Percentiles rank a stretch among this genome's conserved stretches.
These are phyloP conservation scores for Tangara arthus DNA, from an alignment of 2,797 vertebrate genomes.

Conservation along the genomic window DNA sequence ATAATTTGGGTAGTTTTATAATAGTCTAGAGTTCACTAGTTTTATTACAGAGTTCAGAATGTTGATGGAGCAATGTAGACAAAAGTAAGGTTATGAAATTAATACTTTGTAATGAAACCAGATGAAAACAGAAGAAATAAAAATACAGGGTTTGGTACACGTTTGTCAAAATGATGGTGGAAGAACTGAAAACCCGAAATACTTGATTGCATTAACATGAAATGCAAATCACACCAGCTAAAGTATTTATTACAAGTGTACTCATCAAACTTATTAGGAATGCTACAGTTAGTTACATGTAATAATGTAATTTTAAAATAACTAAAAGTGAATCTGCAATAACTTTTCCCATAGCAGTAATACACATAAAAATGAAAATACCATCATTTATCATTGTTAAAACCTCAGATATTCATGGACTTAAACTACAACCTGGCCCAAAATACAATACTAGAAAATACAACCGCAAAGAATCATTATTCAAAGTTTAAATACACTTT, in stretches of 20 bases:
- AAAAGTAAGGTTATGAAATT: background rate
- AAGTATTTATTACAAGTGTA: background rate
- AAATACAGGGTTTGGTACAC: background rate
- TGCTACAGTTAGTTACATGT: background rate
- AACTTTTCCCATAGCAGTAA: background rate
- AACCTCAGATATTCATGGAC: background rate
- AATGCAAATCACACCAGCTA: background rate
- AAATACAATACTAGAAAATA: background rate
- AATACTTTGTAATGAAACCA: background rate
- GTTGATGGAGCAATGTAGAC: background rate
- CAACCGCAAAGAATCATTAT: background rate
- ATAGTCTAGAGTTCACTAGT: background rate
- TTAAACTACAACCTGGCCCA: background rate
- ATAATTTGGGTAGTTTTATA: background rate
- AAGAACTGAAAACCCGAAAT: background rate
- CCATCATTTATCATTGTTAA: background rate
- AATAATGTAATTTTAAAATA: background rate
- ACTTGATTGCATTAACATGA: background rate
- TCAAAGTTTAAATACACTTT: background rate
- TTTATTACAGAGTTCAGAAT: background rate
- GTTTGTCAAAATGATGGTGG: background rate
- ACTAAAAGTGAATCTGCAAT: background rate
- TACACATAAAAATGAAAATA: background rate
- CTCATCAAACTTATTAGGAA: background rate
- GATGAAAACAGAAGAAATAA: background rate